Evolutionary conservation across 2,797 vertebrate species (phyloP).

Genomic region (Vultur gryphus): DNA sequence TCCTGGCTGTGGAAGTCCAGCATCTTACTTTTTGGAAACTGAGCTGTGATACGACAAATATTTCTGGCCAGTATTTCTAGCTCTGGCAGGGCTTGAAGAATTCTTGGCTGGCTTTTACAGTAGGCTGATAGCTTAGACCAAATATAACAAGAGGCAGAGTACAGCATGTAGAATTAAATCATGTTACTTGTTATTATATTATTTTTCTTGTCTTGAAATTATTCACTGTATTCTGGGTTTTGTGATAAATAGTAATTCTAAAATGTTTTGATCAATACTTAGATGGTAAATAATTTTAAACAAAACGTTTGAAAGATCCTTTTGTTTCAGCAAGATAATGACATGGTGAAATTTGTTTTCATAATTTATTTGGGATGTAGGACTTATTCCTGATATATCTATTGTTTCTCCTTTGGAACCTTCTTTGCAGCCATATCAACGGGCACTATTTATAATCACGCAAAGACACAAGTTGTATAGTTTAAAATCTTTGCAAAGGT

Average conservation of each 20-base stretch:
- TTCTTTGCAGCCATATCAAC: background rate
- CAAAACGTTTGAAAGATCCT: background rate
- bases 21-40: constrained; percentile 17
- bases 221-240: background rate
- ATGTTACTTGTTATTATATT: background rate
- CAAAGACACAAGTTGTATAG: background rate
- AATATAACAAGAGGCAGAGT: constrained; percentile 3
- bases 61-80: constrained; percentile 39
- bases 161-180: background rate
- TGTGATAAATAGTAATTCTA: background rate
- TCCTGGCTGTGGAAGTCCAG: background rate
- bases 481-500: background rate
- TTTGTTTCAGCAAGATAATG: background rate
- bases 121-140: constrained; percentile 5
- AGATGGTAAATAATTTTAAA: background rate
- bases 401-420: background rate
- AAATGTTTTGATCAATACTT: background rate
- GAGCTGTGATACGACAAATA: background rate
- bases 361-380: background rate
- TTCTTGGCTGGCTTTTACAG: constrained; percentile 41
- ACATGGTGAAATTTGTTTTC: background rate
- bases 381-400: background rate
- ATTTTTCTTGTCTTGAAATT: background rate
- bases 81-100: constrained; percentile 17
- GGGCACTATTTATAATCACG: background rate